A percentile compares a stretch with the other conserved stretches of the same genome.
These are phyloP conservation scores for Brachionus manjavacas DNA, from an alignment of 1,140 invertebrate genomes.

Conservation along the genomic window DNA sequence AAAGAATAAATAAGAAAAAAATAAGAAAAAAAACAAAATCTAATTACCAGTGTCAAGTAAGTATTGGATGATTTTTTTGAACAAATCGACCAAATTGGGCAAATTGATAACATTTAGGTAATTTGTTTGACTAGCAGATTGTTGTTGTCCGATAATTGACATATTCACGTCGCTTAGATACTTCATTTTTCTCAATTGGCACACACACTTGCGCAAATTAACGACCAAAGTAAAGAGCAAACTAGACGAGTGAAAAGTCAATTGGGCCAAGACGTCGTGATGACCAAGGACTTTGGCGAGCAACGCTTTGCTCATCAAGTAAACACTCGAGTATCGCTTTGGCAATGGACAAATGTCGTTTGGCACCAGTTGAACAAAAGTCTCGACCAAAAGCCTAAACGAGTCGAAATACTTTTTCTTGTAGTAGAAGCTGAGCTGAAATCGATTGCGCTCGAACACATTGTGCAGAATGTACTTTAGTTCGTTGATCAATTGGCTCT, in stretches of 20 bases:
- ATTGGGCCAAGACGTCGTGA: not conserved
- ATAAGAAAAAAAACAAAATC: not conserved
- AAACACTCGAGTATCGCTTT: not conserved
- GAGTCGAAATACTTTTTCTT: constrained; percentile 21
- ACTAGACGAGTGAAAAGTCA: not conserved
- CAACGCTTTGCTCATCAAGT: not conserved
- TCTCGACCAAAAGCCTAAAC: not conserved
- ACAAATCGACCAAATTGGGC: constrained; percentile 2
- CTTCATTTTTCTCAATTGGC: not conserved
- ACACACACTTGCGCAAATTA: not conserved
- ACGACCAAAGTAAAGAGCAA: not conserved
- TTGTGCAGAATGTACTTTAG: constrained; percentile 22
- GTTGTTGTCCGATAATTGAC: not conserved
- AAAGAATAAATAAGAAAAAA: no score
- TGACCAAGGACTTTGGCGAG: not conserved
- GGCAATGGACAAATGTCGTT: not conserved
- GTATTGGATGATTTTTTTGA: constrained; percentile 25
- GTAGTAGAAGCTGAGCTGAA: not conserved
- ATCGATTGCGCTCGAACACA: constrained; percentile 5
- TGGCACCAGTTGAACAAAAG: constrained; percentile 9
- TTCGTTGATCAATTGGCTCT: not conserved
- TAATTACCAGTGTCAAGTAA: not conserved
- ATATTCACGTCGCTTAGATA: not conserved
- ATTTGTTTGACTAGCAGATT: not conserved
- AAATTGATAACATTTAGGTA: not conserved